These are phyloP conservation scores for Euura saliciscinereae DNA, from an alignment of 1,140 invertebrate genomes.

Conservation along the genomic window DNA sequence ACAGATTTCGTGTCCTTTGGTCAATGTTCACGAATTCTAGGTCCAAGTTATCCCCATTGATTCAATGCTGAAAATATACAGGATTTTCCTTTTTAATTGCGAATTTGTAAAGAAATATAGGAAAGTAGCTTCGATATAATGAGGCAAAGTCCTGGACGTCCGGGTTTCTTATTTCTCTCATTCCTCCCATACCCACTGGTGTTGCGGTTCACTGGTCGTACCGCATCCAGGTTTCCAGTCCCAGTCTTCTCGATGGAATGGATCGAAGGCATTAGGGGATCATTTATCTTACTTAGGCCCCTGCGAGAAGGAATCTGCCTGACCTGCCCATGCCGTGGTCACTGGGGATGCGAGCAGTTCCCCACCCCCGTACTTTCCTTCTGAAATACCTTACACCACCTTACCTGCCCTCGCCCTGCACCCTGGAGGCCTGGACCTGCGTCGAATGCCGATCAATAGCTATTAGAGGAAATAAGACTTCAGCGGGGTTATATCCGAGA, in stretches of 20 bases:
- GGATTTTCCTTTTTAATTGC: no score
- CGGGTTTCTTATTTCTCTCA: no score
- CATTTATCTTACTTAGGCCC: conserved; percentile 36
- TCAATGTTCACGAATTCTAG: no score
- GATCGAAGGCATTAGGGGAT: conserved; percentile 21
- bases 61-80: no score
- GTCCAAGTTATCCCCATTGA: no score
- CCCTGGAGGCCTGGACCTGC: conserved; percentile 7
- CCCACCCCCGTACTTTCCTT: conserved; percentile 24
- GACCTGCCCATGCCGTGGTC: conserved; percentile 18
- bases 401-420: neutral
- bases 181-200: no score
- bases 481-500: neutral
- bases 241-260: neutral
- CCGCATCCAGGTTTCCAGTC: conserved; percentile 8
- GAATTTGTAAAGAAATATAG: no score
- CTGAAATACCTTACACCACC: conserved; percentile 18
- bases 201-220: neutral
- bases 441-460: conserved; percentile 31
- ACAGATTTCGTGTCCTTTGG: no score
- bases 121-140: no score
- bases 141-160: no score
- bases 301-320: conserved; percentile 26
- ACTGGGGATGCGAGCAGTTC: conserved; percentile 31
- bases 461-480: conserved; percentile 24